Evolutionary conservation across 2,797 vertebrate species (phyloP).

Genomic region (Chrosomus eos): DNA sequence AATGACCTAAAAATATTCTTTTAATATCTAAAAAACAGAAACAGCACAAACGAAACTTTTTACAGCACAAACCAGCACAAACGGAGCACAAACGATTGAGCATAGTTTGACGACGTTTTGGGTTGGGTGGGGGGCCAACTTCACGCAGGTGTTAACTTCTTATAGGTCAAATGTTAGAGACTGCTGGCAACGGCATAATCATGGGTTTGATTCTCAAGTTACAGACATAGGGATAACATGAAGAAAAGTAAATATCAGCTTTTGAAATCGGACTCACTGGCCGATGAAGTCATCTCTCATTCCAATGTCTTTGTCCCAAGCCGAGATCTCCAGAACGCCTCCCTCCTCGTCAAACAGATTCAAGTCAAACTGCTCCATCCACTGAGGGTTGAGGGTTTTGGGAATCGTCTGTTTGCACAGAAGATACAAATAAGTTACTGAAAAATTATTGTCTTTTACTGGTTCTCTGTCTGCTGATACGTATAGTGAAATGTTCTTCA

Average conservation of each 20-base stretch:
- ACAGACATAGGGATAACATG: background rate
- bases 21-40: too few relatives aligned
- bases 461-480: background rate
- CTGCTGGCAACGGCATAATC: background rate
- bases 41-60: too few relatives aligned
- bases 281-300: slow-evolving; percentile 95
- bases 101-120: too few relatives aligned
- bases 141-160: too few relatives aligned
- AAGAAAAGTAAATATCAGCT: background rate
- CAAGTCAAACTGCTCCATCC: slow-evolving; percentile 95
- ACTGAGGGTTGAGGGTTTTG: slow-evolving; percentile 93
- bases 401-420: slow-evolving; percentile 80
- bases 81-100: too few relatives aligned
- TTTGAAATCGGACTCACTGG: slow-evolving; percentile 73
- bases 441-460: background rate
- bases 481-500: background rate
- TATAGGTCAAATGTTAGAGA: background rate
- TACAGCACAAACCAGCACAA: too few relatives aligned
- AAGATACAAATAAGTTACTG: background rate
- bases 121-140: too few relatives aligned
- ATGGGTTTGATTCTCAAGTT: background rate
- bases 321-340: slow-evolving; percentile 88
- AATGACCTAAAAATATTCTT: too few relatives aligned
- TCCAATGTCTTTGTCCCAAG: slow-evolving; percentile 92
- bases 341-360: slow-evolving; percentile 90